Base-by-base conservation (phyloP, 2,113 vertebrate species). In the Empidonax traillii region DNA sequence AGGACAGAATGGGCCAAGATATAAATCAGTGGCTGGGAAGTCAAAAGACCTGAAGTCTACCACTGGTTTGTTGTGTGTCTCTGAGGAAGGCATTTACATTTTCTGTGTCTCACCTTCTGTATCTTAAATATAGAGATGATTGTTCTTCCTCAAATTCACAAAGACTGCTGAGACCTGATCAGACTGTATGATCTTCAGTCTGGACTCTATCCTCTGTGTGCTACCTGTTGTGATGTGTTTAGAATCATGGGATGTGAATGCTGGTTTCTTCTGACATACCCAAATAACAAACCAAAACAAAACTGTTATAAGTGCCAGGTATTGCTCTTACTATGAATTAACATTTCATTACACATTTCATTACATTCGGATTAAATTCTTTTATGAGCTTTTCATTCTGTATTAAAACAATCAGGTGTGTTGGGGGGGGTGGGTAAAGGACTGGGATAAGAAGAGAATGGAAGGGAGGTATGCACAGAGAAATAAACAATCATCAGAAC, bases 401-500 rank as follows among this genome's bases (percentile, higher is more conserved):
- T 81, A 51, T 65, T 20, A 49, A 90, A 88, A 91, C 39, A n/a
- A 23, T 8, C 2, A 2, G 11, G 39, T 74, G 22, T 51, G 52
- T 3, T 61, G 12, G 4, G 20, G 22, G 16, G 58, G 30, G 6
- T 35, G 35, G 35, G 35, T 35, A 52, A 72, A 56, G 65, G 39
- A 67, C 39, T 71, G 65, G 43, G 56, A 74, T 65, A 78, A 53
- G 53, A 71, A n/a, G 3, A 56, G 25, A 53, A 12, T 12, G 23
- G 20, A 76, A 47, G 28, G 61, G 44, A 68, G 23, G n/a, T 73
- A 43, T 56, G 21, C 80, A 69, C 86, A 95, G 81, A 94, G 67
- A 93, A 92, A 90, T 80, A 89, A 96, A 87, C 74, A 81, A 11
- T 79, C 68, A 72, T 44, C 80, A 72, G 65, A 93, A 66, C 83